Evolutionary conservation across 2,797 vertebrate genomes (phyloP).

Genomic region (Crenuchus spilurus): DNA sequence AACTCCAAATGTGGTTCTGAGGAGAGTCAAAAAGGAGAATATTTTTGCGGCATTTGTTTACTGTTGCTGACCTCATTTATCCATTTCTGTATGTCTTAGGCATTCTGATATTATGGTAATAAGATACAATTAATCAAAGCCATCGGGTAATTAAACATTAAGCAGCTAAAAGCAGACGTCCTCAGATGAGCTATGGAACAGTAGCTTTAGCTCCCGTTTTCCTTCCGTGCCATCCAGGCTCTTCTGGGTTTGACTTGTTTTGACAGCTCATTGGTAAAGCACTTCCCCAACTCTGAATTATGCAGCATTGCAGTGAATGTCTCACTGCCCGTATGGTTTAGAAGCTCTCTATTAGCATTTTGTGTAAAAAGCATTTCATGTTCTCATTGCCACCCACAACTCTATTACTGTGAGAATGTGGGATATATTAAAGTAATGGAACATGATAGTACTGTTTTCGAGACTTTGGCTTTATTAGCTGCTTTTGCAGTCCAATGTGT

Average conservation of each 20-base stretch:
- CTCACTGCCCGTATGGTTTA: not conserved
- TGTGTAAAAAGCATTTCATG: constrained; percentile 11
- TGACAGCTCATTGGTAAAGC: constrained; percentile 53
- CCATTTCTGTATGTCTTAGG: constrained; percentile 63
- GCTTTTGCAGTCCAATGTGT: not conserved
- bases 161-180: constrained; percentile 65
- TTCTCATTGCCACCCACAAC: not conserved
- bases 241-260: constrained; percentile 32
- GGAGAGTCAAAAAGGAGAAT: too few relatives aligned
- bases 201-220: constrained; percentile 36
- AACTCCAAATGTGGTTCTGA: too few relatives aligned
- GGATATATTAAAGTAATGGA: not conserved
- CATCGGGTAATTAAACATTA: constrained; percentile 73
- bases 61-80: constrained; percentile 51
- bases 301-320: constrained; percentile 20
- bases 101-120: constrained; percentile 71
- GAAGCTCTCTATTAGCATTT: constrained; percentile 22
- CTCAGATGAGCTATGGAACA: constrained; percentile 63
- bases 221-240: constrained; percentile 34
- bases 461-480: not conserved
- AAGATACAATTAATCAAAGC: constrained; percentile 75
- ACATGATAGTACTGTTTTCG: not conserved
- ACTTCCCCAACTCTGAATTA: constrained; percentile 48
- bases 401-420: not conserved
- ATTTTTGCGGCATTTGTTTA: constrained; percentile 45